Conservation (phyloP, 1,140 invertebrate genomes). For the Oedothorax gibbosus region DNA sequence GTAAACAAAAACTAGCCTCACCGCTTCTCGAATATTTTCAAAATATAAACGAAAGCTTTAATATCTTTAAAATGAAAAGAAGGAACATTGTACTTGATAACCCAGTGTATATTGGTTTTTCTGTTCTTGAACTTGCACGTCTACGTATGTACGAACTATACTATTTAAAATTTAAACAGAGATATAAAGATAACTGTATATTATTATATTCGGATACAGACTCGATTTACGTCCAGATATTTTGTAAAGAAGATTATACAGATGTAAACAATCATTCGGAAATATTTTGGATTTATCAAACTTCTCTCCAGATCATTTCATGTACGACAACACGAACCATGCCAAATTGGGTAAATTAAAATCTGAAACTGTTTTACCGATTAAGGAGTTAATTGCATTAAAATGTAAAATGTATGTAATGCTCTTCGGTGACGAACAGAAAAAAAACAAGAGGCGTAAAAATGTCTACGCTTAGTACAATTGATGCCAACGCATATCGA, state of each 20-base stretch:
- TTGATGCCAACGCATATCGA: no score
- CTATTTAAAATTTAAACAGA: no score
- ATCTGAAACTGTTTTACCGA: constrained; percentile 68
- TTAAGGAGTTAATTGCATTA: constrained; percentile 68
- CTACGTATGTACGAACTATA: constrained; percentile 62
- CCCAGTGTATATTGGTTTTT: constrained; percentile 51
- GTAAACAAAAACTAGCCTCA: constrained; percentile 34
- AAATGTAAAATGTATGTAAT: constrained; percentile 66
- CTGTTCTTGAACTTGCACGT: constrained; percentile 64
- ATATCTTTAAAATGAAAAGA: neutral
- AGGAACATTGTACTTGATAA: neutral
- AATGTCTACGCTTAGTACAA: no score
- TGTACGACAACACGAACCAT: constrained; percentile 66
- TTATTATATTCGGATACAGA: constrained; percentile 62
- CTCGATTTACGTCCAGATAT: constrained; percentile 51
- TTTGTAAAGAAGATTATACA: constrained; percentile 58
- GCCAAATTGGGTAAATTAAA: constrained; percentile 71
- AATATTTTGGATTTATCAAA: constrained; percentile 59
- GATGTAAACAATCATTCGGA: constrained; percentile 47
- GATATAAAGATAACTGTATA: constrained; percentile 32
- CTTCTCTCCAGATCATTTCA: constrained; percentile 58
- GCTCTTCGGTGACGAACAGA: neutral
- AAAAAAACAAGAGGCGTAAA: no score
- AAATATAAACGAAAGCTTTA: neutral
- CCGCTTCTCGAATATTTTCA: constrained; percentile 60